Evolutionary conservation across 2,797 vertebrate genomes (phyloP).

Genomic region (Cetoscarus ocellatus): DNA sequence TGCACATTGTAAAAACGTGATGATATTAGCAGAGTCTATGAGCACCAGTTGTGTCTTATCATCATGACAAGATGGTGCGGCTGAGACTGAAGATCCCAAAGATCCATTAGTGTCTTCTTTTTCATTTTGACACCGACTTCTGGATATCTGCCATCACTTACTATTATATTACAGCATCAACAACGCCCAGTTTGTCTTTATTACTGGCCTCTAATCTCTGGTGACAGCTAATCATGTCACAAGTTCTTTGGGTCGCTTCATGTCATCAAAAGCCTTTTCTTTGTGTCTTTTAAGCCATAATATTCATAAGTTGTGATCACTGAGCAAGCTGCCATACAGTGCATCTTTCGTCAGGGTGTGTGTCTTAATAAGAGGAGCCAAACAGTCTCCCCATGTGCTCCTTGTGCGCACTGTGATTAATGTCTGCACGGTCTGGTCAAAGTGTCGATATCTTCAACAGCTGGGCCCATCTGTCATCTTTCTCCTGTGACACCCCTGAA

Average conservation of each 20-base stretch:
- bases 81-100: constrained; percentile 59
- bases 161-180: constrained; percentile 76
- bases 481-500: constrained; percentile 81
- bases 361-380: constrained; percentile 70
- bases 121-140: constrained; percentile 76
- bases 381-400: constrained; percentile 67
- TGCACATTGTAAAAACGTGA: constrained; percentile 15
- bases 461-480: constrained; percentile 86
- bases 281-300: constrained; percentile 19
- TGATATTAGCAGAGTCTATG: constrained; percentile 30
- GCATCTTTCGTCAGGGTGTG: constrained; percentile 26
- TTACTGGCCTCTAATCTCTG: constrained; percentile 73
- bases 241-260: constrained; percentile 57
- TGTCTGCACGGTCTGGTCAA: constrained; percentile 82
- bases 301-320: constrained; percentile 56
- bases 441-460: constrained; percentile 85
- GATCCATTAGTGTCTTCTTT: constrained; percentile 74
- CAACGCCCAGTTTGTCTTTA: constrained; percentile 73
- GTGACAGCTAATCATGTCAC: constrained; percentile 74
- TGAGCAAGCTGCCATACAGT: constrained; percentile 22
- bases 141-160: constrained; percentile 77
- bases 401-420: constrained; percentile 80
- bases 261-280: constrained; percentile 40
- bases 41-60: constrained; percentile 58
- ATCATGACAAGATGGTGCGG: constrained; percentile 57